Evolutionary conservation across 2,113 vertebrate genomes (phyloP), one percentile per base, ranked within the genome.

Genomic region (Parotia lawesii): DNA sequence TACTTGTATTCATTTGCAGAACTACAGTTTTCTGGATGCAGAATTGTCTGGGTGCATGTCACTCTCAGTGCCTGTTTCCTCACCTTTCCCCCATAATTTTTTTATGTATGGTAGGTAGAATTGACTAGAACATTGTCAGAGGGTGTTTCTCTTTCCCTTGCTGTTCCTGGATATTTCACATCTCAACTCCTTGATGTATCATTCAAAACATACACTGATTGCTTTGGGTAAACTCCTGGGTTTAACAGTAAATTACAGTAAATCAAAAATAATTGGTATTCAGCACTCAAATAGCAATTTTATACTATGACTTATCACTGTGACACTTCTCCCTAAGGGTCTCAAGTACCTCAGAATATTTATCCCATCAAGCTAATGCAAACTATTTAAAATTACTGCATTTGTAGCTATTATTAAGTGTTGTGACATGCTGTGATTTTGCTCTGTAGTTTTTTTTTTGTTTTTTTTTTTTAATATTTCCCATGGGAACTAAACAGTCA

Each of bases 181-280:
- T 90, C 65, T 92, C 57, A 71, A 87, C 62, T 72, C 21, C 80
- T 95, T 84, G 74, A 89, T 73, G 61, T 51, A 78, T 92, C 74
- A 51, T 93, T 96, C 96, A 94, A 96, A 96, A 87, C 27, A 85
- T 51, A 89, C 31, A 72, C 73, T 7, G n/a, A 60, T 78, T 72
- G 50, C 89, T 96, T 95, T 80, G 80, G 89, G 60, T 96, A 94
- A 96, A 93, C 85, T 94, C 87, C 73, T 85, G 87, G 53, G 64
- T 95, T 96, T 96, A 94, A 94, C 84, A 89, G 83, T 93, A 95
- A 95, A 95, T 96, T 94, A 96, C 69, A 95, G 83, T 96, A 97
- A 95, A 95, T 93, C 38, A 96, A 90, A 97, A 96, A 95, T 93
- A 96, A 96, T 96, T 96, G 76, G 74, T 94, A 94, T 97, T 97